Evolutionary conservation across 2,888 invertebrate species (phyloP), one percentile per base, ranked within the genome.

Genomic region (Fragum whitleyi): DNA sequence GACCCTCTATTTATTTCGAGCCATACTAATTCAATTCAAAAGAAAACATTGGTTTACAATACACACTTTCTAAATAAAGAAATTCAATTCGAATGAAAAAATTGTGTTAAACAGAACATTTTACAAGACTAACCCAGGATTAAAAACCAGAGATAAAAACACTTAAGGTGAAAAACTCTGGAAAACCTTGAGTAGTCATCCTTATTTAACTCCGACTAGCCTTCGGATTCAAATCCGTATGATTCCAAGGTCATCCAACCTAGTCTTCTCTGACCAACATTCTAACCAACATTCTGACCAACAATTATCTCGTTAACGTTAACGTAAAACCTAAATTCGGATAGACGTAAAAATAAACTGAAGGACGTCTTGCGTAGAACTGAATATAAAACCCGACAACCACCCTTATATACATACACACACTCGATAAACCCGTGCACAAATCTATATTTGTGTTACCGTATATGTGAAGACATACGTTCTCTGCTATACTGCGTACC

Each of bases 41-140:
- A n/a, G n/a, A n/a, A n/a, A n/a, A n/a, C n/a, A n/a, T n/a, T n/a
- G n/a, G n/a, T n/a, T n/a, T n/a, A n/a, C n/a, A n/a, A n/a, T n/a
- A n/a, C n/a, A n/a, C n/a, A n/a, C n/a, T n/a, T n/a, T n/a, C n/a
- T n/a, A n/a, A n/a, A n/a, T n/a, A n/a, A n/a, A n/a, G n/a, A n/a
- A n/a, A n/a, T n/a, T n/a, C n/a, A n/a, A n/a, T n/a, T n/a, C n/a
- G n/a, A n/a, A n/a, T n/a, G n/a, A n/a, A n/a, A n/a, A n/a, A n/a
- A n/a, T n/a, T n/a, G n/a, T n/a, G n/a, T n/a, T n/a, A n/a, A n/a
- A n/a, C n/a, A n/a, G n/a, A n/a, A n/a, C n/a, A n/a, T n/a, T n/a
- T n/a, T n/a, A n/a, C n/a, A n/a, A n/a, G 57, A 57, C 57, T 57
- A n/a, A 57, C 57, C 57, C 57, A 57, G 57, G 57, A 23, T 9